These are phyloP conservation scores for Conger conger DNA, from an alignment of 2,113 vertebrate species.

Conservation along the genomic window DNA sequence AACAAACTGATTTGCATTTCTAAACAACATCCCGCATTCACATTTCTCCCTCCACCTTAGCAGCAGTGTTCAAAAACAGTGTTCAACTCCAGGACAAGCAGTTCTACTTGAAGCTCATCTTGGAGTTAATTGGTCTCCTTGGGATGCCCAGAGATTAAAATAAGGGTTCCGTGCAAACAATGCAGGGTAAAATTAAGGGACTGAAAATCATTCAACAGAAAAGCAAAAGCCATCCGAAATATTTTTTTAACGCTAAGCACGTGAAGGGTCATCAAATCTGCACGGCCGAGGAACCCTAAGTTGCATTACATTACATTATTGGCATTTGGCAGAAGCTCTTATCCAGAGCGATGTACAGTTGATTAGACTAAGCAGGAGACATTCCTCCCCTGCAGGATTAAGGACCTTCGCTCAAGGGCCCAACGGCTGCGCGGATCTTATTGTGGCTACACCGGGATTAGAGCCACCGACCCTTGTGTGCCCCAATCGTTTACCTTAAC, in stretches of 20 bases:
- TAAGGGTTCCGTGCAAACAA: background rate
- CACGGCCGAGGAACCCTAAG: background rate
- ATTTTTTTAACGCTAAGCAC: background rate
- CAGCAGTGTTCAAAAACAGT: background rate
- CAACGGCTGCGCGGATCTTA: too few relatives aligned
- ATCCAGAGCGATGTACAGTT: too few relatives aligned
- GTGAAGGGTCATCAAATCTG: background rate
- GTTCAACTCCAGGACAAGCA: background rate
- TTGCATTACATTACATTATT: too few relatives aligned
- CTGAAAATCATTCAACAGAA: background rate
- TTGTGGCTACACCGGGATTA: too few relatives aligned
- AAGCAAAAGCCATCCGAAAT: background rate
- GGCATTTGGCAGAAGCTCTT: too few relatives aligned
- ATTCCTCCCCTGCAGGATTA: too few relatives aligned
- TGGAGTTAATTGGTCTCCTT: background rate
- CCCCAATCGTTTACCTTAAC: too few relatives aligned
- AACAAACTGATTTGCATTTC: too few relatives aligned
- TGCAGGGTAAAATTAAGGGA: background rate
- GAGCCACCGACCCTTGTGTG: too few relatives aligned
- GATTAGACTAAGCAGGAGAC: too few relatives aligned
- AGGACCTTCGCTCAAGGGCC: too few relatives aligned
- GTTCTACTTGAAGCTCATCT: background rate
- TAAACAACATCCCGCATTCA: too few relatives aligned
- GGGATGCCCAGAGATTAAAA: background rate
- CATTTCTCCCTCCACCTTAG: background rate